These are phyloP conservation scores for Idaea straminata DNA, from an alignment of 2,888 invertebrate species.

Conservation along the genomic window DNA sequence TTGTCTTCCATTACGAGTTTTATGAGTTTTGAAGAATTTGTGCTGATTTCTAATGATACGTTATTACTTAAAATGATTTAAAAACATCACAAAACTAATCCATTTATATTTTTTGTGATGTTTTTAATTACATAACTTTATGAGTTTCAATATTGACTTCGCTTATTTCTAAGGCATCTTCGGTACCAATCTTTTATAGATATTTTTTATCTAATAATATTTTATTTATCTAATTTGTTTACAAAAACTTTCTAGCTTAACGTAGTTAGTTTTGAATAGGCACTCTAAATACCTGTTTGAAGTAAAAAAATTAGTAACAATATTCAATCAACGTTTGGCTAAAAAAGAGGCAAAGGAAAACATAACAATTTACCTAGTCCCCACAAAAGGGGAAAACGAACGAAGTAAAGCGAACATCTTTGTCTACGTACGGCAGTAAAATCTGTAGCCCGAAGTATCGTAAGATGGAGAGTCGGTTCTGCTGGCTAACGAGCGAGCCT, in stretches of 20 bases:
- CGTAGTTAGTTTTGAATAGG: too few relatives aligned
- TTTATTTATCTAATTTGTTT: too few relatives aligned
- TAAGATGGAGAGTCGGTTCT: conserved; percentile 61
- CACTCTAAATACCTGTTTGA: too few relatives aligned
- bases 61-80: not conserved
- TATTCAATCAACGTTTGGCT: conserved; percentile 4
- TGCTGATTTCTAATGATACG: not conserved
- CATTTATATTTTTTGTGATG: too few relatives aligned
- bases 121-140: too few relatives aligned
- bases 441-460: conserved; percentile 71
- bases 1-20: conserved; percentile 18
- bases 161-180: too few relatives aligned
- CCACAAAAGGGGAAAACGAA: conserved; percentile 34
- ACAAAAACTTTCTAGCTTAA: too few relatives aligned
- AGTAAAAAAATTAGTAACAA: not conserved
- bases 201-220: too few relatives aligned
- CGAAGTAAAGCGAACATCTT: conserved; percentile 53
- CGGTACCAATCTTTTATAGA: too few relatives aligned
- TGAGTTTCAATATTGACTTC: too few relatives aligned
- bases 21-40: conserved; percentile 22
- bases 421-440: conserved; percentile 59
- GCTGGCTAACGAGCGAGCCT: conserved; percentile 65
- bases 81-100: too few relatives aligned
- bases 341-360: conserved; percentile 36
- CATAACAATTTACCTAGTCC: conserved; percentile 52